Percentiles rank a stretch among this genome's conserved stretches.
Evolutionary conservation across 2,888 invertebrate genomes (phyloP).

Genomic region (Thysanoteuthis rhombus): DNA sequence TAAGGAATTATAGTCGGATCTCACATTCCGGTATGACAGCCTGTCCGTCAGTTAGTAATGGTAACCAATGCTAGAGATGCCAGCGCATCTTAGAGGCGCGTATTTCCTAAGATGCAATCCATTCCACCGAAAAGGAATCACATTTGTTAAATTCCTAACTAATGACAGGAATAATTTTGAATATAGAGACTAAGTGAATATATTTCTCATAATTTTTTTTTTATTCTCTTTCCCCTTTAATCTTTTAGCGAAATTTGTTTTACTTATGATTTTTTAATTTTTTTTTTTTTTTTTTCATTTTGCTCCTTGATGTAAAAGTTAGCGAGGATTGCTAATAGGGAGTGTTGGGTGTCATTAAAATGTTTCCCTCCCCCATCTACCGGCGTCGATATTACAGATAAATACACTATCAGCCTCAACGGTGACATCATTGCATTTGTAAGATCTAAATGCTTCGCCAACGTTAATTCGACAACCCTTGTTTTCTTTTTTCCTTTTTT

Average conservation of each 20-base stretch:
- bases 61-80: too few relatives aligned
- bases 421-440: background rate
- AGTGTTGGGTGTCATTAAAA: background rate
- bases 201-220: background rate
- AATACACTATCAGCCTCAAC: background rate
- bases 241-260: background rate
- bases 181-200: background rate
- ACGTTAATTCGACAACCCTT: background rate
- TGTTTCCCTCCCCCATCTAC: background rate
- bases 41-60: too few relatives aligned
- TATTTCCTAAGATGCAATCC: background rate
- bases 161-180: background rate
- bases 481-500: background rate
- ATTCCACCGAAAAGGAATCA: background rate
- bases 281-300: background rate
- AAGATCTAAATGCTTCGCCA: background rate
- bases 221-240: background rate
- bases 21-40: too few relatives aligned
- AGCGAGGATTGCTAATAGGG: background rate
- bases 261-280: background rate
- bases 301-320: background rate
- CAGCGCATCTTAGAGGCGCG: background rate
- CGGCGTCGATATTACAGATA: background rate
- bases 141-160: constrained; percentile 12
- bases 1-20: too few relatives aligned